Percentiles rank a stretch among this genome's conserved stretches.
Evolutionary conservation across 1,140 invertebrate genomes (phyloP).

Genomic region (Drosophila busckii): DNA sequence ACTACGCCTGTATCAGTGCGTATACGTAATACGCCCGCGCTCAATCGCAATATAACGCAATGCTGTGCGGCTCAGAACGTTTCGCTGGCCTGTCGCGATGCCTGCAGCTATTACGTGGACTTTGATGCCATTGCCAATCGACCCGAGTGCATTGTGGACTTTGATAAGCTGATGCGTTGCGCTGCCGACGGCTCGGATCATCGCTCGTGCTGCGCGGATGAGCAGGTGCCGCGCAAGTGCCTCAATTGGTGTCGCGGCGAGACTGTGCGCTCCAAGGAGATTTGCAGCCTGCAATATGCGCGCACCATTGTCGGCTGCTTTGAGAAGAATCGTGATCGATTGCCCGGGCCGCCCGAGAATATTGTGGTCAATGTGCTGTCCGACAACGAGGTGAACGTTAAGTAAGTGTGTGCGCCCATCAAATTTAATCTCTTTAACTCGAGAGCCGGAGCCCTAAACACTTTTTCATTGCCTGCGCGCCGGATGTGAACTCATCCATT

Average conservation of each 20-base stretch:
- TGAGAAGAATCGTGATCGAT: conserved; percentile 85
- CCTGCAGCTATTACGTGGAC: conserved; percentile 89
- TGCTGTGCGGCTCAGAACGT: conserved; percentile 89
- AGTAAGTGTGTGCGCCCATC: conserved; percentile 41
- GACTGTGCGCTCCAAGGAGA: conserved; percentile 82
- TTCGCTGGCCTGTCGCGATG: conserved; percentile 85
- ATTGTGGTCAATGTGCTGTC: conserved; percentile 82
- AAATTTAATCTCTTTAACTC: conserved; percentile 37
- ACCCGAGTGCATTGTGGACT: conserved; percentile 88
- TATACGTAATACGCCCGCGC: conserved; percentile 81
- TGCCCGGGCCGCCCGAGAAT: conserved; percentile 89
- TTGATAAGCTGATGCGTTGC: conserved; percentile 91
- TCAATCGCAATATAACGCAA: conserved; percentile 85
- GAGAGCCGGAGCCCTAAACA: conserved; percentile 43
- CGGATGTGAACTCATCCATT: conserved; percentile 69
- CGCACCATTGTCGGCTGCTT: conserved; percentile 89
- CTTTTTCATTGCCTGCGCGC: conserved; percentile 40
- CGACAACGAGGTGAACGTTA: conserved; percentile 68
- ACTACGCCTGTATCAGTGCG: conserved; percentile 86
- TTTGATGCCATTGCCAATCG: conserved; percentile 88
- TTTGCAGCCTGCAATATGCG: conserved; percentile 86
- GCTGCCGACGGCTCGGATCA: conserved; percentile 90
- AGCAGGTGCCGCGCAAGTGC: conserved; percentile 86
- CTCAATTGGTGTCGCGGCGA: conserved; percentile 86
- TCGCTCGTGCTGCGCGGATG: conserved; percentile 87